Conservation (phyloP, 1,140 invertebrate genomes). For the Bombus vancouverensis region DNA sequence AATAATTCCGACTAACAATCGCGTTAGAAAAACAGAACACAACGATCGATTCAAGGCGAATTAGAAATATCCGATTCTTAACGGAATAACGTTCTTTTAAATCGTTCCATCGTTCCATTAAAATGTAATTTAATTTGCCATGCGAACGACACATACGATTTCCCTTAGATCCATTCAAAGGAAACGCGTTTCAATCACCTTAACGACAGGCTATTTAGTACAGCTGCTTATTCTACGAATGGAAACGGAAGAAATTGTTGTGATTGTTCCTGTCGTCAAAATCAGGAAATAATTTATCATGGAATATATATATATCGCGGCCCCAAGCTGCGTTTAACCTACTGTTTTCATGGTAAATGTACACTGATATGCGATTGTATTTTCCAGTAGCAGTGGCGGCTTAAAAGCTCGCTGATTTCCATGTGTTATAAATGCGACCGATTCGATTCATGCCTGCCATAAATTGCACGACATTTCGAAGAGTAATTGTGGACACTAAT, state of each 20-base stretch:
- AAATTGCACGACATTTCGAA: slow-evolving; percentile 47
- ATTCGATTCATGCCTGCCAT: slow-evolving; percentile 34
- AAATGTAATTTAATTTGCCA: neutral
- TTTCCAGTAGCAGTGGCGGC: neutral
- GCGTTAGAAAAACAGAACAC: too few species aligned
- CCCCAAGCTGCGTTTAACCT: slow-evolving; percentile 23
- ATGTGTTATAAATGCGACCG: slow-evolving; percentile 50
- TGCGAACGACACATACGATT: neutral
- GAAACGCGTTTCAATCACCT: slow-evolving; percentile 15
- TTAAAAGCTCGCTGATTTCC: slow-evolving; percentile 50
- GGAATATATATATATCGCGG: neutral
- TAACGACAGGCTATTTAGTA: slow-evolving; percentile 19
- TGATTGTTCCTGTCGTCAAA: slow-evolving; percentile 27
- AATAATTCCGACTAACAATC: too few species aligned
- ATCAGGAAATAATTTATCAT: slow-evolving; percentile 49
- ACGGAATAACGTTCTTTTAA: too few species aligned
- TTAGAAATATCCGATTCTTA: too few species aligned
- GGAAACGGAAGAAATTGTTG: slow-evolving; percentile 28
- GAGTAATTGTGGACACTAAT: slow-evolving; percentile 51
- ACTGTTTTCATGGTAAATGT: slow-evolving; percentile 46
- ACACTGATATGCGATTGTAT: slow-evolving; percentile 45
- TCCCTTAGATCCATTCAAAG: neutral
- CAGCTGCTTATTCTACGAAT: neutral
- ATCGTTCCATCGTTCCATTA: too few species aligned
- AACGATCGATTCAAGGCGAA: too few species aligned